Conservation (phyloP, 2,888 invertebrate species). For the Dysmachus trigonus region DNA sequence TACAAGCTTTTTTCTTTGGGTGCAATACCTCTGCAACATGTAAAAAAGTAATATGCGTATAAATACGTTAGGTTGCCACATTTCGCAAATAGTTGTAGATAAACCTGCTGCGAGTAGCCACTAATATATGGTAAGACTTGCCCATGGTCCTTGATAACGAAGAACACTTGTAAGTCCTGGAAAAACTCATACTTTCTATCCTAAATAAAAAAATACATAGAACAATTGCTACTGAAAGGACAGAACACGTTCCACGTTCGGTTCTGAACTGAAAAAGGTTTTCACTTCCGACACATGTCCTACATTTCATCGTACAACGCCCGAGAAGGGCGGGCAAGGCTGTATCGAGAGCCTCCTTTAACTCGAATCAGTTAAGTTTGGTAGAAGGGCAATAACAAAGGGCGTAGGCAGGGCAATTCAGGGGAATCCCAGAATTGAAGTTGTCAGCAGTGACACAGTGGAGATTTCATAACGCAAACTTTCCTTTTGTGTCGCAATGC, state of each 20-base stretch:
- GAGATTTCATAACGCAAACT: constrained; percentile 25
- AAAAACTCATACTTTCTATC: neutral
- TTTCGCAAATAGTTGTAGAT: too few species aligned
- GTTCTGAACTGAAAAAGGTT: neutral
- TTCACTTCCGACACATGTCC: neutral
- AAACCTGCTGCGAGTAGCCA: too few species aligned
- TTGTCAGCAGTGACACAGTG: neutral
- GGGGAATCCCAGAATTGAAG: neutral
- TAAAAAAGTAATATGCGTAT: too few species aligned
- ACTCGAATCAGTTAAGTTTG: neutral
- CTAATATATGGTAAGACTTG: too few species aligned
- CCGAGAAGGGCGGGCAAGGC: neutral
- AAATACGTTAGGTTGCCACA: too few species aligned
- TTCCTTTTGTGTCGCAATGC: neutral
- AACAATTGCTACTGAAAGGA: neutral
- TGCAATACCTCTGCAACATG: too few species aligned
- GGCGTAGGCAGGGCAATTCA: neutral
- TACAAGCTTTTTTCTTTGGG: too few species aligned
- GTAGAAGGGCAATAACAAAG: neutral
- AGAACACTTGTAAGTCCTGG: neutral
- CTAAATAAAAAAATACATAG: neutral
- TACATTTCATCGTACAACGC: neutral
- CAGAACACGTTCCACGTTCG: neutral
- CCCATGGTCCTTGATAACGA: neutral
- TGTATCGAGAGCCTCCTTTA: neutral